Base-by-base conservation (phyloP, 2,888 invertebrate species). In the Automeris io region DNA sequence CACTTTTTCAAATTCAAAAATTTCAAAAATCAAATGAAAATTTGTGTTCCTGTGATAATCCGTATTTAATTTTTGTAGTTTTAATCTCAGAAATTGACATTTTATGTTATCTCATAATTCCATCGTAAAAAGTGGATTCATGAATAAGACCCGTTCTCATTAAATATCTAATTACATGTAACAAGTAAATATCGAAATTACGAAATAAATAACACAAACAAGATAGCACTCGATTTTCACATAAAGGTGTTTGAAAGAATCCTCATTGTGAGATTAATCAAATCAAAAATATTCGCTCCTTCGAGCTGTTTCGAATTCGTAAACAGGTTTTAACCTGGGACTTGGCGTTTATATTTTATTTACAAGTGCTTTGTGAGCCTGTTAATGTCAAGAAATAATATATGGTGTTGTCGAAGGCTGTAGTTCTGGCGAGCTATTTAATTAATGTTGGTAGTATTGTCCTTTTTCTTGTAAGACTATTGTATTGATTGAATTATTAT, bases 211-310 rank as follows among this genome's bases (percentile, higher is more conserved):
- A 24, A 11, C 24, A 24, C 2, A 24, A 24, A 5, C 3, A n/a
- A 12, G 12, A 25, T 25, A 2, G 7, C 25, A 16, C 16, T 29
- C 3, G 16, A 7, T 29, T 16, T 16, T 16, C 13, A 29, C 16
- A n/a, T 8, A 29, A 29, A 29, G 16, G 16, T 16, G 26, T 29
- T 29, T n/a, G n/a, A 16, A 29, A 29, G 29, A 29, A 29, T 29
- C 16, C 9, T 37, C 26, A 18, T 12, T 35, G 43, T 41, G 16
- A 29, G 29, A 49, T 54, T 46, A 46, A 55, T 51, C 42, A 35
- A 46, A 50, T 59, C 48, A 45, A 54, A 42, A 50, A 53, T 46
- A 47, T 47, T 58, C 48, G 41, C 42, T 40, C 42, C 36, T 39
- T 46, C 16, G 16, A 5, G 42, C 35, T 45, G 41, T 40, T 26